Conservation (phyloP, 2,888 invertebrate species). For the Drosophila eohydei region DNA sequence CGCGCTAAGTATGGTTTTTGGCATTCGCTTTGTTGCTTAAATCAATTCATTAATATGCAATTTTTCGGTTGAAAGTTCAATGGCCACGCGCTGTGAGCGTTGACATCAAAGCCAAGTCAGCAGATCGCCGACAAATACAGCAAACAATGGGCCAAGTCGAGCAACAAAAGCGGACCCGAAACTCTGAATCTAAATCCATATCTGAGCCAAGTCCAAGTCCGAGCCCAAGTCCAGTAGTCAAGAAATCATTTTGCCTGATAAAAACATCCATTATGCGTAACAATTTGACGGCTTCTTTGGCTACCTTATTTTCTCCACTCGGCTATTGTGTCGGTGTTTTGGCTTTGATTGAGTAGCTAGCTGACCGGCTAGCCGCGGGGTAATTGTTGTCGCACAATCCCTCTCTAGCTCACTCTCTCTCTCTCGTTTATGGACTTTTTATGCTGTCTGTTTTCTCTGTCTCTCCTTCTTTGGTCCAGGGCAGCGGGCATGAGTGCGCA, state of each 20-base stretch:
- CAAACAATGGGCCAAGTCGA: constrained; percentile 22
- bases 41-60: constrained; percentile 42
- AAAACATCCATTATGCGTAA: constrained; percentile 82
- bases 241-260: constrained; percentile 80
- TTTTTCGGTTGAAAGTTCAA: constrained; percentile 55
- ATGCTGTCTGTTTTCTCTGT: not conserved
- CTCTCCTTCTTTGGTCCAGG: constrained; percentile 18
- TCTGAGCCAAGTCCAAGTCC: constrained; percentile 9
- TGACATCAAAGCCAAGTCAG: constrained; percentile 67
- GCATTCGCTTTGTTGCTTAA: constrained; percentile 6
- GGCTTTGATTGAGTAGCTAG: constrained; percentile 74
- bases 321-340: constrained; percentile 56
- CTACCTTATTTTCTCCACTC: constrained; percentile 65
- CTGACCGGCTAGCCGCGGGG: constrained; percentile 68
- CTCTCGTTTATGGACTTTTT: not conserved
- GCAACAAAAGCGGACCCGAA: constrained; percentile 27
- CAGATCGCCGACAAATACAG: constrained; percentile 58
- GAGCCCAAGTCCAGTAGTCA: constrained; percentile 80
- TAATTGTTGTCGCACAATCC: constrained; percentile 75
- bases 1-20: constrained; percentile 10
- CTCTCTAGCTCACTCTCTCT: constrained; percentile 3
- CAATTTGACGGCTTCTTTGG: constrained; percentile 82
- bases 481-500: constrained; percentile 70
- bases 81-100: constrained; percentile 62
- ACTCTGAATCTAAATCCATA: constrained; percentile 35